Conservation (phyloP, 2,113 vertebrate species). For the Pelecanoides urinatrix region DNA sequence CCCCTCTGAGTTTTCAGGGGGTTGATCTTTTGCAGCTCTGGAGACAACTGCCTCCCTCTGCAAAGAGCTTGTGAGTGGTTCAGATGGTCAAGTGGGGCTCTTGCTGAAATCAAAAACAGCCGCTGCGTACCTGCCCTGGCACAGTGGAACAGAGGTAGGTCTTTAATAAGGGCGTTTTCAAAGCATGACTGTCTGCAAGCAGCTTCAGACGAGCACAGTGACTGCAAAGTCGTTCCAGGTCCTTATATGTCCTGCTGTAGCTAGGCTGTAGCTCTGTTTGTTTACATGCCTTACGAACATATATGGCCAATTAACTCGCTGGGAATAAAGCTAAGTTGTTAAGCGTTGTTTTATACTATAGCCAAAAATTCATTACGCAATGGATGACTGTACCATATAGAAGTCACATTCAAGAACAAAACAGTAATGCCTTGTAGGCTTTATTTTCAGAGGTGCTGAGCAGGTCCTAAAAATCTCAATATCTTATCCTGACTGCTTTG, state of each 20-base stretch:
- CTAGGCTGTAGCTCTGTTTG: background rate
- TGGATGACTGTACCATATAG: background rate
- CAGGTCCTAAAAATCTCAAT: background rate
- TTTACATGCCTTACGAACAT: background rate
- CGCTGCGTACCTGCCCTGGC: accelerated
- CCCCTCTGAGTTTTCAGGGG: background rate
- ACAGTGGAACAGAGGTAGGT: background rate
- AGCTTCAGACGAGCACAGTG: background rate
- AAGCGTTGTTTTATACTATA: background rate
- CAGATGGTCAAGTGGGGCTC: background rate
- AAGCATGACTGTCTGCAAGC: background rate
- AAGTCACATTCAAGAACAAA: background rate
- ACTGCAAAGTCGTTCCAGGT: background rate
- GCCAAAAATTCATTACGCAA: background rate
- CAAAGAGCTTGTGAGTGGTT: background rate
- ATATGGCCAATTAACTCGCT: background rate
- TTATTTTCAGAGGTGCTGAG: background rate
- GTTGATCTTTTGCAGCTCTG: background rate
- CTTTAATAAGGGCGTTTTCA: background rate
- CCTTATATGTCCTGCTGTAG: background rate
- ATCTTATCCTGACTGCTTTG: background rate
- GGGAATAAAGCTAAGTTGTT: background rate
- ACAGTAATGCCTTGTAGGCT: background rate
- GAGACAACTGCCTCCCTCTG: background rate
- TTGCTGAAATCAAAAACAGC: background rate